These are phyloP conservation scores for Drosophila fulvimacula DNA, from an alignment of 2,888 invertebrate genomes.

Conservation along the genomic window DNA sequence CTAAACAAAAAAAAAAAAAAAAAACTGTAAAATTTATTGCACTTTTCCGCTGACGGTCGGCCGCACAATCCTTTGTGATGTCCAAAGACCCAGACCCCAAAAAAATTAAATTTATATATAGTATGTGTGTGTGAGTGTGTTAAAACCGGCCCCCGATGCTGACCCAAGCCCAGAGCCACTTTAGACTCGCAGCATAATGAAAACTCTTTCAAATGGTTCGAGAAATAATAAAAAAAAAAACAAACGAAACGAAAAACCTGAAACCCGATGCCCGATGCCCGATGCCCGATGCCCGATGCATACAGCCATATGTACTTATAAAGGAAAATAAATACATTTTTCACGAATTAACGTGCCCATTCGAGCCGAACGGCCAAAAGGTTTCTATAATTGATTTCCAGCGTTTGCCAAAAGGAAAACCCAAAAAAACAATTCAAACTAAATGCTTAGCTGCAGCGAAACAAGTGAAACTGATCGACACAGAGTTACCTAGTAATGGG, in stretches of 20 bases:
- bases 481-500: background rate
- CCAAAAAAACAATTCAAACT: conserved; percentile 15
- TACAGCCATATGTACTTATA: conserved; percentile 28
- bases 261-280: conserved; percentile 30
- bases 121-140: background rate
- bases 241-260: conserved; percentile 14
- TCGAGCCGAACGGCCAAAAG: conserved; percentile 73
- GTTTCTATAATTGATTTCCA: conserved; percentile 77
- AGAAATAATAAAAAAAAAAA: conserved; percentile 39
- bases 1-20: conserved; percentile 50
- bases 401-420: conserved; percentile 66
- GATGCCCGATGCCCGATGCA: conserved; percentile 5
- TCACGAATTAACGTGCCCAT: conserved; percentile 77
- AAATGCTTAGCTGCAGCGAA: conserved; percentile 12
- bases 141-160: conserved; percentile 26
- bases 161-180: conserved; percentile 63
- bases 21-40: conserved; percentile 70
- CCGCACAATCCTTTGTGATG: conserved; percentile 67
- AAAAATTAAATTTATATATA: conserved; percentile 7
- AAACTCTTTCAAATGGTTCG: conserved; percentile 71
- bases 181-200: conserved; percentile 66
- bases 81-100: conserved; percentile 42
- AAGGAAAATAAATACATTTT: conserved; percentile 65
- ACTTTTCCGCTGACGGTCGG: conserved; percentile 65
- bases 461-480: conserved; percentile 10